phyloP scores from a whole-genome alignment of 2,797 vertebrate species.

The Rhincodon typus region DNA sequence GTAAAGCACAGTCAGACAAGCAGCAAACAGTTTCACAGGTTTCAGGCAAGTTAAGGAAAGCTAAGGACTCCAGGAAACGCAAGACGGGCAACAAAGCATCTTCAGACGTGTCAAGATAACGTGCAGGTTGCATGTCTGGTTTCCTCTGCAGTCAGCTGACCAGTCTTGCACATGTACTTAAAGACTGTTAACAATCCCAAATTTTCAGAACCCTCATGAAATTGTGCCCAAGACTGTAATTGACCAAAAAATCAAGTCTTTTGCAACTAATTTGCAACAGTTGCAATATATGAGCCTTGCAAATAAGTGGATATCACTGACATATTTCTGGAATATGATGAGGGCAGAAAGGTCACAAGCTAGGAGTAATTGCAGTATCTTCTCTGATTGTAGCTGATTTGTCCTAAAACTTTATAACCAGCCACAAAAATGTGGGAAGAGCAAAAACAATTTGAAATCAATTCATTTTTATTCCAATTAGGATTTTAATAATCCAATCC shows the following conservation, averaged over 20 bases:
- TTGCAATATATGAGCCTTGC: neutral
- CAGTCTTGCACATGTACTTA: neutral
- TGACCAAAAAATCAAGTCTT: neutral
- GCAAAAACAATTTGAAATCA: neutral
- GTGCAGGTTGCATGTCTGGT: neutral
- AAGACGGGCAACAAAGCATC: neutral
- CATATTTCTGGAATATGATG: neutral
- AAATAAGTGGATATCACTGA: neutral
- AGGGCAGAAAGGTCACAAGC: neutral
- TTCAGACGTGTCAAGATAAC: neutral
- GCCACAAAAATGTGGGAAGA: neutral
- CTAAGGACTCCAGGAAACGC: no score
- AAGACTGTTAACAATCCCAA: neutral
- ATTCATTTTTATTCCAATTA: neutral
- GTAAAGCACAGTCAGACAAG: no score
- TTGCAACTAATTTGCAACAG: neutral
- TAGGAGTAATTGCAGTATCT: neutral
- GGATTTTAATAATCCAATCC: neutral
- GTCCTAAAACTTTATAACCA: neutral
- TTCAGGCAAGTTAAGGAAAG: no score
- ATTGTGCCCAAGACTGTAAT: neutral
- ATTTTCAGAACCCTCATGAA: neutral
- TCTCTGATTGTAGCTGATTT: neutral
- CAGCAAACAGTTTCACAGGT: no score
- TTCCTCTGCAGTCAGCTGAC: neutral